phyloP scores from a whole-genome alignment of 2,888 invertebrate genomes.

The Hyppa rectilinea region DNA sequence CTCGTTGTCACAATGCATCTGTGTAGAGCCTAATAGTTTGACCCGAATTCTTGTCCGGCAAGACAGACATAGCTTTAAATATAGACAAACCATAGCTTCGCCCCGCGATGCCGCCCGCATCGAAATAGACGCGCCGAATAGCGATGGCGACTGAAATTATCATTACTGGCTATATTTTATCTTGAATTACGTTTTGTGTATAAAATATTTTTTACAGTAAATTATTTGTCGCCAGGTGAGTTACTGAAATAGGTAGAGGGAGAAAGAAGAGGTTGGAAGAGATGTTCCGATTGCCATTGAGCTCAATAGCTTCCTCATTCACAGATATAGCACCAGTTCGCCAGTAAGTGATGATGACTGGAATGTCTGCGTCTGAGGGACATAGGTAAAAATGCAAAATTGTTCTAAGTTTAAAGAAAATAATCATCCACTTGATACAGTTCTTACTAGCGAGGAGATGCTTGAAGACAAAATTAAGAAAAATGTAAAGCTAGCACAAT shows the following conservation, averaged over 20 bases:
- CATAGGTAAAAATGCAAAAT: background rate
- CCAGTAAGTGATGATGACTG: background rate
- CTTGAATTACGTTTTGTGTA: slow-evolving; percentile 40
- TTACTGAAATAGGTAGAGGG: slow-evolving; percentile 45
- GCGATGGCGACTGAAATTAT: slow-evolving; percentile 43
- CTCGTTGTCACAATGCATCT: slow-evolving; percentile 37
- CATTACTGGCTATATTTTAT: slow-evolving; percentile 49
- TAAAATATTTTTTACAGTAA: slow-evolving; percentile 34
- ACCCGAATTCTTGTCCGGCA: slow-evolving; percentile 55
- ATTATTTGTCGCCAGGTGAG: slow-evolving; percentile 47
- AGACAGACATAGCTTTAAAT: slow-evolving; percentile 60
- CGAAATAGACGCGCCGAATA: slow-evolving; percentile 54
- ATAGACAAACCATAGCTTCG: slow-evolving; percentile 54
- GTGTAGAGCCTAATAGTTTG: slow-evolving; percentile 61
- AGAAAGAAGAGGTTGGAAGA: slow-evolving; percentile 6
- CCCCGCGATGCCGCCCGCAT: slow-evolving; percentile 32
- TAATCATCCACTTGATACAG: background rate
- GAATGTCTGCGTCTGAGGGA: background rate
- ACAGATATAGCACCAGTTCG: slow-evolving; percentile 23
- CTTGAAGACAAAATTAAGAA: background rate
- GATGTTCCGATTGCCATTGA: slow-evolving; percentile 22
- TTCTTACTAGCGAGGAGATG: background rate
- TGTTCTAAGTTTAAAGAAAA: background rate
- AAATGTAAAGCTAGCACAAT: background rate
- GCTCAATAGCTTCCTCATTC: slow-evolving; percentile 14